These are phyloP conservation scores for Scaptomyza tumidula DNA, from an alignment of 2,888 invertebrate genomes.

Conservation along the genomic window DNA sequence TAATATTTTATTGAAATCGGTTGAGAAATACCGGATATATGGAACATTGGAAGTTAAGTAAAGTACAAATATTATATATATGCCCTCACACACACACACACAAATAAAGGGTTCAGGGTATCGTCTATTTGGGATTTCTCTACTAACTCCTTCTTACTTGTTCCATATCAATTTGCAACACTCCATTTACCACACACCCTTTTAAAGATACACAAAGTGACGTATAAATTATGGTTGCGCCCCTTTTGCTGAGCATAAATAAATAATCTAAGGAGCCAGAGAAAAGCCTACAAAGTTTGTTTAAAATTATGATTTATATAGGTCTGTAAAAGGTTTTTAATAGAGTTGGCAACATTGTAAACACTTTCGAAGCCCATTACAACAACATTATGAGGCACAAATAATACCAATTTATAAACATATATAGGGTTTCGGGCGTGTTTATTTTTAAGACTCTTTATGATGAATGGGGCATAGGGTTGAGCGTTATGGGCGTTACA, in stretches of 20 bases:
- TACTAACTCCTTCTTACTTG: no score
- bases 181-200: conserved; percentile 21
- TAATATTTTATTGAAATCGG: no score
- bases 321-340: conserved; percentile 18
- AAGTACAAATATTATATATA: no score
- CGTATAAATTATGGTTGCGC: background rate
- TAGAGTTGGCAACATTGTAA: background rate
- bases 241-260: background rate
- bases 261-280: conserved; percentile 10
- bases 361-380: background rate
- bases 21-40: no score
- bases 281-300: conserved; percentile 16
- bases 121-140: no score
- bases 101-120: no score
- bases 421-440: background rate
- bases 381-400: background rate
- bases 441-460: background rate
- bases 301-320: conserved; percentile 33
- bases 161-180: conserved; percentile 26
- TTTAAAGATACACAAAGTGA: background rate
- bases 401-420: background rate
- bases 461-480: background rate
- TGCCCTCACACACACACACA: no score
- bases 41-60: no score
- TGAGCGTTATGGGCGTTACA: no score